Evolutionary conservation across 2,888 invertebrate species (phyloP), one percentile per base, ranked within the genome.

Genomic region (Rosalia funebris): DNA sequence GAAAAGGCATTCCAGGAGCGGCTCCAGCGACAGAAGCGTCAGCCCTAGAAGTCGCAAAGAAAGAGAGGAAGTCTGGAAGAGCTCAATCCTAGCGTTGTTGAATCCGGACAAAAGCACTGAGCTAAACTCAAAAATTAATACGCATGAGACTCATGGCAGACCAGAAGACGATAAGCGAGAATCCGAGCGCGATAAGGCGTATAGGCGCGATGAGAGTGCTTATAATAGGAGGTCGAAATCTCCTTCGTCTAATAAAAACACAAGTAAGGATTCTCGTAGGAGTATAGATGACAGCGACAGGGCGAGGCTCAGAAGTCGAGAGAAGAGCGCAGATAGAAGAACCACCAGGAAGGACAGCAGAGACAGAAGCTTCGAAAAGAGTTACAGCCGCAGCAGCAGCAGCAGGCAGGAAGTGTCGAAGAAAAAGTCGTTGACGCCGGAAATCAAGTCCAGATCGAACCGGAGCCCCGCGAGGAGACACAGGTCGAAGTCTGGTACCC

Each of bases 261-360:
- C 11, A 25, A 25, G n/a, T n/a, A n/a, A n/a, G n/a, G n/a, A n/a
- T n/a, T n/a, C n/a, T n/a, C n/a, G n/a, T n/a, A n/a, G n/a, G n/a
- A n/a, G n/a, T n/a, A n/a, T n/a, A 25, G 25, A 25, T 31, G 42
- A 44, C 15, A 25, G 32, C 5, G 39, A 34, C 19, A 20, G 44
- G 20, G 16, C 15, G 9, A 19, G 41, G 19, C 4, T 17, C 15
- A 41, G 19, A n/a, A 41, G 16, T 14, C 37, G 36, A 25, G 58
- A 64, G 1, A 36, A 17, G n/a, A 50, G 31, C 25, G 70, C 73
- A 1, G 74, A 75, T 48, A 70, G 76, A 11, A 41, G 59, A 9
- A 74, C 73, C 15, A 76, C 74, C 9, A 1, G 67, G 76, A 62
- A 62, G 73, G 31, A 9, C 57, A n/a, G 55, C 14, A 41, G 59